phyloP scores from a whole-genome alignment of 2,113 vertebrate genomes.

The Colius striatus region DNA sequence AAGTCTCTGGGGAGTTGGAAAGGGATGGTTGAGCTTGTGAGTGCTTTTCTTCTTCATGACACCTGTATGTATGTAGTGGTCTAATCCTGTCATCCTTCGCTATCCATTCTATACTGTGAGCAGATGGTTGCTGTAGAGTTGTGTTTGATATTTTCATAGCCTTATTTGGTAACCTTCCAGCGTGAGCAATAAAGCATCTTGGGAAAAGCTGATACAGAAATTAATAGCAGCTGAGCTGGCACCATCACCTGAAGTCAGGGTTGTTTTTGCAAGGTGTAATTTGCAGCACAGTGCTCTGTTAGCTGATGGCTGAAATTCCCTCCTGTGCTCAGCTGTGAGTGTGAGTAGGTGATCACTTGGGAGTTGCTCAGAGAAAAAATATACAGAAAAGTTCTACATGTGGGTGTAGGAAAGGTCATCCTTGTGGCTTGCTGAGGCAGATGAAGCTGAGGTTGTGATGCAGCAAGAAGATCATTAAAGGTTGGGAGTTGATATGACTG shows the following conservation, averaged over 20 bases:
- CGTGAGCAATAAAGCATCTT: neutral
- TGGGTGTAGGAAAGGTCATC: neutral
- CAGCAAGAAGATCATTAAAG: neutral
- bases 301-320: neutral
- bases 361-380: neutral
- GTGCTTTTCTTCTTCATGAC: neutral
- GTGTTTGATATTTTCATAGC: neutral
- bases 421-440: neutral
- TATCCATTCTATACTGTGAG: neutral
- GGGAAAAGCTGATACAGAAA: neutral
- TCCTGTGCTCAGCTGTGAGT: neutral
- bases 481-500: too few species aligned
- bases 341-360: neutral
- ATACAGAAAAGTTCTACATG: neutral
- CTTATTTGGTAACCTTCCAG: neutral
- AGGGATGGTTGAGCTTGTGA: neutral
- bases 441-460: neutral
- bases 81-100: fast-evolving
- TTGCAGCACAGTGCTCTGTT: neutral
- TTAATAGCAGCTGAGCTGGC: neutral
- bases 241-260: neutral
- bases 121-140: conserved; percentile 4
- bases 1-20: neutral
- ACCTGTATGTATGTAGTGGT: neutral
- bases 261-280: neutral